Percentiles rank a stretch among this genome's conserved stretches.
phyloP scores from a whole-genome alignment of 1,140 invertebrate species.

The Sogatella furcifera region DNA sequence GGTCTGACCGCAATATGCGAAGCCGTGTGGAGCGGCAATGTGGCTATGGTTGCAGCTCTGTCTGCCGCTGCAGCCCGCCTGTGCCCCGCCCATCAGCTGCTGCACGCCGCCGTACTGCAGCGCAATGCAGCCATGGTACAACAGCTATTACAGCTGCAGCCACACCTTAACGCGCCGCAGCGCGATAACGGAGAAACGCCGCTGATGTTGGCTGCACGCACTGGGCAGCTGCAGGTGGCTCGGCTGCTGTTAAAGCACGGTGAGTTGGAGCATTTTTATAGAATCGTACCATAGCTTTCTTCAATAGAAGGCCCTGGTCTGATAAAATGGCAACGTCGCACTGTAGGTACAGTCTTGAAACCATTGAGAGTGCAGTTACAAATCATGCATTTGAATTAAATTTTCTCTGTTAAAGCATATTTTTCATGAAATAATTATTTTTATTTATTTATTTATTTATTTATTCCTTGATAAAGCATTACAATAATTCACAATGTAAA shows the following conservation, averaged over 20 bases:
- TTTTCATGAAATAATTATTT: too few relatives aligned
- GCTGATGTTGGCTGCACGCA: slow-evolving; percentile 46
- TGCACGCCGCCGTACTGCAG: slow-evolving; percentile 42
- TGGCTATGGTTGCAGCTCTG: slow-evolving; percentile 32
- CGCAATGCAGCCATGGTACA: slow-evolving; percentile 37
- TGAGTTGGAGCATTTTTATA: too few relatives aligned
- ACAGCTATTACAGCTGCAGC: slow-evolving; percentile 35
- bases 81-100: slow-evolving; percentile 40
- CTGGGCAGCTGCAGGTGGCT: slow-evolving; percentile 39
- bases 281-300: too few relatives aligned
- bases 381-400: too few relatives aligned
- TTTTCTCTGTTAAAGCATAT: too few relatives aligned
- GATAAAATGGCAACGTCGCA: too few relatives aligned
- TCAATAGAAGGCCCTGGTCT: too few relatives aligned
- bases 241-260: slow-evolving; percentile 38
- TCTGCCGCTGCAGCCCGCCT: slow-evolving; percentile 45
- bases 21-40: slow-evolving; percentile 39
- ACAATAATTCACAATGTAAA: too few relatives aligned
- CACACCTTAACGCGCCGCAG: slow-evolving; percentile 40
- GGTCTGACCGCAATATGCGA: slow-evolving; percentile 42
- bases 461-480: too few relatives aligned
- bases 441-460: too few relatives aligned
- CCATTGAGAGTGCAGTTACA: too few relatives aligned
- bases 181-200: slow-evolving; percentile 45
- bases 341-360: too few relatives aligned